Evolutionary conservation across 2,797 vertebrate species (phyloP).

Genomic region (Gymnothorax reevesii): DNA sequence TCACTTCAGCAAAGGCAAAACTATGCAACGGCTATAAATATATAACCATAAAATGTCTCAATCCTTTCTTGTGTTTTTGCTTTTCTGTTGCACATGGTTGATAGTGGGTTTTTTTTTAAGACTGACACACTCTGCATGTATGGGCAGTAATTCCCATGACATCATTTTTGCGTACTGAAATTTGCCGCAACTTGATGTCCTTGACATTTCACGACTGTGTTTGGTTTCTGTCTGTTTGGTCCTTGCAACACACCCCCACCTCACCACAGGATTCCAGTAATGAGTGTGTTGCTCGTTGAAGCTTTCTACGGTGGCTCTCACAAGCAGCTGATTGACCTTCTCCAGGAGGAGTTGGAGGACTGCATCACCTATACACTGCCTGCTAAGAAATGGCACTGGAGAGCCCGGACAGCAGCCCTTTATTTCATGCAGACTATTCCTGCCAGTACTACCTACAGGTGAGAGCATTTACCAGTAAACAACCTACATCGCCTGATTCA

Average conservation of each 20-base stretch:
- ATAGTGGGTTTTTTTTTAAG: no score
- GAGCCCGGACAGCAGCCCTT: slow-evolving; percentile 86
- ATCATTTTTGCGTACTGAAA: neutral
- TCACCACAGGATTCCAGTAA: slow-evolving; percentile 37
- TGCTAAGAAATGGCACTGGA: slow-evolving; percentile 97
- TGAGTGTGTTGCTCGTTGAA: slow-evolving; percentile 85
- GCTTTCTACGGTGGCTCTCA: slow-evolving; percentile 93
- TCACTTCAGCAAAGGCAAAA: neutral
- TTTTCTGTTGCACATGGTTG: neutral
- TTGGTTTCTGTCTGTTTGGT: neutral
- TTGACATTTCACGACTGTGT: neutral
- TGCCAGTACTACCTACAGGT: slow-evolving; percentile 80
- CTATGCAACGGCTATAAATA: neutral
- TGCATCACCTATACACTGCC: slow-evolving; percentile 80
- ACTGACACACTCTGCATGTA: neutral
- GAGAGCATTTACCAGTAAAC: slow-evolving; percentile 24
- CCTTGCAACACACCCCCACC: no score
- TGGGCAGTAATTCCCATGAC: neutral
- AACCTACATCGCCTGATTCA: neutral
- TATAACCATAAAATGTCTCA: neutral
- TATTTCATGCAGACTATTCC: slow-evolving; percentile 87
- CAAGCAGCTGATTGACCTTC: slow-evolving; percentile 87
- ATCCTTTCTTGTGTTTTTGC: neutral
- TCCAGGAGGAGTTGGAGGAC: slow-evolving; percentile 70
- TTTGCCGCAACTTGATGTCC: neutral